These are phyloP conservation scores for Theretra japonica DNA, from an alignment of 2,888 invertebrate genomes.

Conservation along the genomic window DNA sequence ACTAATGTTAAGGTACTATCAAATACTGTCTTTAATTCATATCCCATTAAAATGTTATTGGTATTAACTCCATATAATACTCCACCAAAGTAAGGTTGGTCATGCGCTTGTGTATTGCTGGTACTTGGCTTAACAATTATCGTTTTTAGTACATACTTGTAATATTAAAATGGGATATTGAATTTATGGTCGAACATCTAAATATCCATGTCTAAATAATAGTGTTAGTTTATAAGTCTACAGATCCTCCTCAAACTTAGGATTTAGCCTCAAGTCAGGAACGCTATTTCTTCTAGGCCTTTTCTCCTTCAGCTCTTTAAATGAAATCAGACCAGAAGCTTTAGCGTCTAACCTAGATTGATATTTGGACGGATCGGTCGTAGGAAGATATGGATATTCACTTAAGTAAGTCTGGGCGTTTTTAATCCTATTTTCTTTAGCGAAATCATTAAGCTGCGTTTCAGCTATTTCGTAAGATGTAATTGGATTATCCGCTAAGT, in stretches of 20 bases:
- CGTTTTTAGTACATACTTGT: background rate
- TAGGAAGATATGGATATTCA: slow-evolving; percentile 81
- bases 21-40: slow-evolving; percentile 58
- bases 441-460: slow-evolving; percentile 67
- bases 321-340: slow-evolving; percentile 76
- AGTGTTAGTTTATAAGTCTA: slow-evolving; percentile 41
- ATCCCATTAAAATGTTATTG: slow-evolving; percentile 19
- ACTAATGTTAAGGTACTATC: slow-evolving; percentile 60
- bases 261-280: slow-evolving; percentile 75
- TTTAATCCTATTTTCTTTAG: slow-evolving; percentile 64
- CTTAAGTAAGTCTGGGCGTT: slow-evolving; percentile 77
- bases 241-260: slow-evolving; percentile 70
- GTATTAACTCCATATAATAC: too few relatives aligned
- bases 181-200: background rate
- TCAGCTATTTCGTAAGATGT: slow-evolving; percentile 74
- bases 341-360: slow-evolving; percentile 75
- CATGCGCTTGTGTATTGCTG: too few relatives aligned
- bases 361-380: slow-evolving; percentile 78
- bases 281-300: slow-evolving; percentile 77
- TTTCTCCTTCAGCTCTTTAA: slow-evolving; percentile 68
- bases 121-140: background rate
- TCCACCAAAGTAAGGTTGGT: too few relatives aligned
- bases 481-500: slow-evolving; percentile 64
- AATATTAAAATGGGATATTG: background rate
- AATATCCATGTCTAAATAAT: too few relatives aligned